These are phyloP conservation scores for Opisthocomus hoazin DNA, from an alignment of 2,113 vertebrate genomes.

Conservation along the genomic window DNA sequence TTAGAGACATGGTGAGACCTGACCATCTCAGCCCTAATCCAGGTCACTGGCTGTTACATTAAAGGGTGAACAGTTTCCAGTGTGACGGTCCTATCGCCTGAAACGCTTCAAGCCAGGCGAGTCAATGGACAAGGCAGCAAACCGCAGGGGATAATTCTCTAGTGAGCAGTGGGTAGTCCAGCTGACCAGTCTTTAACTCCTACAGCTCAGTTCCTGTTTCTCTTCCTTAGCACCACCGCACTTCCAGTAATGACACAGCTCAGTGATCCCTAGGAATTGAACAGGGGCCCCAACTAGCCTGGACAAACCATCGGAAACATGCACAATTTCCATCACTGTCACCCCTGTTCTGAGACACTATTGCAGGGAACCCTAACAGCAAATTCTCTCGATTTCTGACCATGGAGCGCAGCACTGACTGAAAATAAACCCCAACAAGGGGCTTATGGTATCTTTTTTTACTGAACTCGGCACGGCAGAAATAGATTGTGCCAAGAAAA, in stretches of 20 bases:
- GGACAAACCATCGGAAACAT: accelerated
- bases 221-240: neutral
- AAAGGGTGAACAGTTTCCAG: neutral
- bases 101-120: neutral
- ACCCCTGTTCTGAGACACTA: neutral
- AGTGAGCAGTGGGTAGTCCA: neutral
- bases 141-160: neutral
- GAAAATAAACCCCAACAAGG: neutral
- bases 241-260: neutral
- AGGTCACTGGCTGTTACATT: neutral
- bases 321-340: neutral
- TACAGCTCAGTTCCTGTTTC: neutral
- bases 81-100: neutral
- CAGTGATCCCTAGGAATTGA: too few species aligned
- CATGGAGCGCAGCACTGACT: neutral
- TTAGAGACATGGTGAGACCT: neutral
- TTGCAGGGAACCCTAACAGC: neutral
- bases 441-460: neutral
- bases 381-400: neutral
- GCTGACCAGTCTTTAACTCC: neutral
- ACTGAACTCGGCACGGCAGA: neutral
- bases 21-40: neutral
- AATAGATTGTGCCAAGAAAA: neutral
- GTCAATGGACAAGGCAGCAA: neutral
- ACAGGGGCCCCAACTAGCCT: neutral